phyloP scores from a whole-genome alignment of 1,140 invertebrate species.

The Drosophila nikananu region DNA sequence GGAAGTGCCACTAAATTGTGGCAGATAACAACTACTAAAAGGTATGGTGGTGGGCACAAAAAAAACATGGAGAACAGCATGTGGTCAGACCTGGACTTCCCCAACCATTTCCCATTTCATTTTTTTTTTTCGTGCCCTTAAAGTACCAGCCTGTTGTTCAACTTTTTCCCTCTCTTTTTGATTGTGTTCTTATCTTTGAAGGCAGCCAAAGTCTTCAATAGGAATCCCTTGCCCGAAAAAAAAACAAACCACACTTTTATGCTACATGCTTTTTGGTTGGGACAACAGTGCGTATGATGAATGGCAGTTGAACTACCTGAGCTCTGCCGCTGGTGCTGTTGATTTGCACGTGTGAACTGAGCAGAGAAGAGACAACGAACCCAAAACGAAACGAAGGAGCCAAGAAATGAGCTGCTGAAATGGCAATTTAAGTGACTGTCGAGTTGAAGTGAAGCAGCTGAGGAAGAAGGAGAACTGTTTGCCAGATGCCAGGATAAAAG shows the following conservation, averaged over 20 bases:
- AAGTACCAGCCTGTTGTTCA: conserved; percentile 59
- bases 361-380: conserved; percentile 30
- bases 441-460: conserved; percentile 37
- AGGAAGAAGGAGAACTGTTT: conserved; percentile 31
- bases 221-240: background rate
- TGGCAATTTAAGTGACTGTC: conserved; percentile 82
- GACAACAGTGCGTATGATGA: conserved; percentile 78
- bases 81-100: conserved; percentile 49
- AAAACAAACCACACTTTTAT: conserved; percentile 10
- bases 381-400: conserved; percentile 25
- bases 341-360: conserved; percentile 73
- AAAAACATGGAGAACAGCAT: conserved; percentile 63
- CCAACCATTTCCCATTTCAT: background rate
- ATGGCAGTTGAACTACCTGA: conserved; percentile 75
- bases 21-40: conserved; percentile 69
- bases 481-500: conserved; percentile 75
- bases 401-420: conserved; percentile 77
- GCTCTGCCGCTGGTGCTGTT: conserved; percentile 27
- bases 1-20: conserved; percentile 82
- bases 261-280: conserved; percentile 26
- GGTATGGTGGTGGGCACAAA: conserved; percentile 13
- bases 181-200: conserved; percentile 40
- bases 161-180: conserved; percentile 23
- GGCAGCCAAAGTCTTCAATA: conserved; percentile 34
- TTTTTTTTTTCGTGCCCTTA: conserved; percentile 18